Conservation (phyloP, 2,888 invertebrate genomes). For the Ormyrus pomaceus region DNA sequence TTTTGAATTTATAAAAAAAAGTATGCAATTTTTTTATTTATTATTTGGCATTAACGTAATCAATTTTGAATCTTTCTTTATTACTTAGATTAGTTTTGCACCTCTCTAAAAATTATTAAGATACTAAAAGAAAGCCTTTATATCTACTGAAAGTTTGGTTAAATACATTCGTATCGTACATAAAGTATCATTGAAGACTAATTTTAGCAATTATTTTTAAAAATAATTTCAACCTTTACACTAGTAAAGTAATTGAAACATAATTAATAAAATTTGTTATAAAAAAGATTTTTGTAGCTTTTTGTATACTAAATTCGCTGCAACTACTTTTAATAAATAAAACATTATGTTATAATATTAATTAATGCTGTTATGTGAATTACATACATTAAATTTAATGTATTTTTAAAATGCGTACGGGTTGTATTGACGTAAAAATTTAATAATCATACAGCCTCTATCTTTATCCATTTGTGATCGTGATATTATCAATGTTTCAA, state of each 20-base stretch:
- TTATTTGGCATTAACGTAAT: no score
- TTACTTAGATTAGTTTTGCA: no score
- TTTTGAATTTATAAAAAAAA: no score
- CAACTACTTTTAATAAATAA: conserved; percentile 7
- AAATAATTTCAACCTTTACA: background rate
- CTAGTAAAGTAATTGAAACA: conserved; percentile 9
- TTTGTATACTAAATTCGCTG: conserved; percentile 41
- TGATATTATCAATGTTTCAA: conserved; percentile 47
- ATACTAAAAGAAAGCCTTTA: background rate
- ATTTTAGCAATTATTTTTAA: background rate
- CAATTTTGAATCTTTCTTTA: no score
- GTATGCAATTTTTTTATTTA: no score
- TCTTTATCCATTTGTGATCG: conserved; percentile 26
- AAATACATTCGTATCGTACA: background rate
- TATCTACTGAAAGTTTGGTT: background rate
- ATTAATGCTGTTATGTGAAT: no score
- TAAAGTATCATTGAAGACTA: conserved; percentile 1
- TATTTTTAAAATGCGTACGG: no score
- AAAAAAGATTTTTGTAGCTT: conserved; percentile 40
- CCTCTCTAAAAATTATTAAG: no score
- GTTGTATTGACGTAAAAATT: background rate
- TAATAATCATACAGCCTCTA: conserved; percentile 23
- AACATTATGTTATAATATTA: no score
- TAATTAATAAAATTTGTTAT: conserved; percentile 26
- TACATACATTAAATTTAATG: no score